Base-by-base conservation (phyloP, 2,888 invertebrate species). In the Anodontia alba region DNA sequence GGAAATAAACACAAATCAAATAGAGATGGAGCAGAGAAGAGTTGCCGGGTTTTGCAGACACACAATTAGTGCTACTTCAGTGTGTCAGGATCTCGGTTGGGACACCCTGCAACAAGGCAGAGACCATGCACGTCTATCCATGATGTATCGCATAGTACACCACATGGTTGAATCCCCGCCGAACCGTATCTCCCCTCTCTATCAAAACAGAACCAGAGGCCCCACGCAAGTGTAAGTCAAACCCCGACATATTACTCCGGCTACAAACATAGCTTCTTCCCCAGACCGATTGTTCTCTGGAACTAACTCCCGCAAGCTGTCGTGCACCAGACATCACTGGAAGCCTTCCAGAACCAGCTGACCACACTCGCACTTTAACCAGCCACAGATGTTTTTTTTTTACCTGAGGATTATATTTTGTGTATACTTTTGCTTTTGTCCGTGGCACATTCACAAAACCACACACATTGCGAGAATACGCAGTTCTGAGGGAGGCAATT, bases 391-490 rank as follows among this genome's bases (percentile, higher is more conserved):
- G n/a, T n/a, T n/a, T n/a, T n/a, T n/a, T 57, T 57, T 57, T 57
- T 10, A 57, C 20, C 23, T 15, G 51, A 15, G 12, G 20, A n/a
- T 51, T 57, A 29, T 57, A 26, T 29, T 29, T 29, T 26, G 8
- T 57, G 5, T 10, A 57, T 29, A 29, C 20, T 17, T 20, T 5
- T 29, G 26, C 57, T 57, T 57, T 57, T 57, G 29, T 17, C 29
- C 57, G 57, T 57, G 23, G 57, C 57, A 29, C 57, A 29, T 57
- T 23, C 26, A 20, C 57, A 2, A 23, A 17, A 23, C 20, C 29
- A n/a, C 57, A 57, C 57, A 57, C 57, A 57, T 57, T 57, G 57
- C 57, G 57, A 57, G 57, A n/a, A n/a, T n/a, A n/a, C n/a, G n/a
- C n/a, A n/a, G n/a, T n/a, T n/a, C n/a, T n/a, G n/a, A n/a, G n/a